Conservation (phyloP, 2,888 invertebrate species). For the Chydorus sphaericus region DNA sequence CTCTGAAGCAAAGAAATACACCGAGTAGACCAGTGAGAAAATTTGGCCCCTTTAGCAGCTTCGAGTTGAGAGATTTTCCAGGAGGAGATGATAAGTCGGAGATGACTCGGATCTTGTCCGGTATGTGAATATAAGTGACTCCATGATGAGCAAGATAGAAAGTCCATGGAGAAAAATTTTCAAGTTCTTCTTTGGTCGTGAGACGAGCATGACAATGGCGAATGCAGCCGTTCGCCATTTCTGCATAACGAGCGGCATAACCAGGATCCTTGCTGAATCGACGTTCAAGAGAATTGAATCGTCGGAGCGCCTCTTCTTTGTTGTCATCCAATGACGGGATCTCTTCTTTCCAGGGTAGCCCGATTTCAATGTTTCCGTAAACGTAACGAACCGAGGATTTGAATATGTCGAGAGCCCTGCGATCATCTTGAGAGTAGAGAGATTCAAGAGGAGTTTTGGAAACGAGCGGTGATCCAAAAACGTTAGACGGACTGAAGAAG, state of each 20-base stretch:
- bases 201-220: conserved; percentile 5
- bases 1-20: too few relatives aligned
- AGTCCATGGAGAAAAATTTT: not conserved
- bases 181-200: too few relatives aligned
- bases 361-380: conserved; percentile 12
- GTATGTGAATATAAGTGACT: conserved; percentile 18
- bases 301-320: not conserved
- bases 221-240: conserved; percentile 11
- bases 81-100: too few relatives aligned
- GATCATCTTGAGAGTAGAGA: not conserved
- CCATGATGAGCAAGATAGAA: conserved; percentile 20
- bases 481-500: not conserved
- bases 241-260: not conserved
- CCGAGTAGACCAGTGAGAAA: too few relatives aligned
- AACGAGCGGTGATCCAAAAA: conserved; percentile 12
- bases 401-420: not conserved
- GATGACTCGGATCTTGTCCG: conserved; percentile 18
- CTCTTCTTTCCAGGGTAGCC: conserved; percentile 11
- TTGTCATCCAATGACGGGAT: conserved; percentile 9
- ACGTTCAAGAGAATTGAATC: not conserved
- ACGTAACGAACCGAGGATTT: not conserved
- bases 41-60: too few relatives aligned
- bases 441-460: not conserved
- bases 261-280: conserved; percentile 12
- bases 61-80: too few relatives aligned